Evolutionary conservation across 2,797 vertebrate species (phyloP), one percentile per base, ranked within the genome.

Genomic region (Microctenopoma lineatum): DNA sequence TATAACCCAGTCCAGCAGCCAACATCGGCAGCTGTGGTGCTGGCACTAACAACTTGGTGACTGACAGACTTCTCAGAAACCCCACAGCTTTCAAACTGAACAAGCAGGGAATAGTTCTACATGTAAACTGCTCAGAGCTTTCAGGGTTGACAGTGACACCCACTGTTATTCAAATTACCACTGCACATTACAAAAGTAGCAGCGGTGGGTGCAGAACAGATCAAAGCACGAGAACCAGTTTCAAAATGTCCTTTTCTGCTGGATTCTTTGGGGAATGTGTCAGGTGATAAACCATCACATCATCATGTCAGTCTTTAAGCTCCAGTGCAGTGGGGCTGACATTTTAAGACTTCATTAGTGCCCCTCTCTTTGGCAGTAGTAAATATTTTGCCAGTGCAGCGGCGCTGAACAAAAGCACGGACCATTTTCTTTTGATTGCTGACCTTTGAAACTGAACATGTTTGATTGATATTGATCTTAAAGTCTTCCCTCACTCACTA

Each of bases 151-250:
- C 72, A 69, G 18, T 73, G 75, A 66, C 38, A 73, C 45, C 59
- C 59, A 76, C 54, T 77, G 66, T 71, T 77, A 84, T 77, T 81
- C 41, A 77, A 74, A 81, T 77, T 48, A 72, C 74, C 60, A 45
- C 21, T 0, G 21, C 61, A 59, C 55, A 73, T 75, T 78, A 67
- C 68, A 45, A 55, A 72, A 61, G 60, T 56, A 25, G 70, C 52
- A 75, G 29, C 65, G 42, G 26, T 18, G 13, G 39, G 46, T 3
- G n/a, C 60, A 72, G 60, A 79, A 63, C 48, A 62, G 66, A 69
- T 41, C 4, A 2, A 21, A 48, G 3, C 4, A 53, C 27, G 42
- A 64, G 16, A 67, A 60, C 34, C 50, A 50, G 34, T 51, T 76
- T 47, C 34, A 66, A 67, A 67, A 65, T 57, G 3, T 50, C 1